Base-by-base conservation (phyloP, 2,113 vertebrate genomes). In the Ophiodon elongatus region DNA sequence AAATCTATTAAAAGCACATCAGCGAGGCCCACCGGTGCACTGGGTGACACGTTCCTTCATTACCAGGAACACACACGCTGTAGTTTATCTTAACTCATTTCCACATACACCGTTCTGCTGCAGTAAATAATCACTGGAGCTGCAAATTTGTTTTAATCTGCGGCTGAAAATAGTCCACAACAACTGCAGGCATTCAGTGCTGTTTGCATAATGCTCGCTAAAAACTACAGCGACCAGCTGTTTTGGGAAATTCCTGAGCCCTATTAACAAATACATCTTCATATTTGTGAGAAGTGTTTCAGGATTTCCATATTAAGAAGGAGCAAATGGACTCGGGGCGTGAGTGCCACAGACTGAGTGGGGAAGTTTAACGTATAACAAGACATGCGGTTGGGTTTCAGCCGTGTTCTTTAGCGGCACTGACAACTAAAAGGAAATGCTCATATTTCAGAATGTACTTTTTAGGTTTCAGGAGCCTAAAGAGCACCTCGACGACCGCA, bases 381-480 rank as follows among this genome's bases (percentile, higher is more conserved):
- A 41, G 39, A 41, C 39, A 39, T 39, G 9, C 2, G 37, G 8
- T 39, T 39, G 7, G 37, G 37, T 39, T 43, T 41, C 10, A 43
- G 41, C 41, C 41, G 3, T 14, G 27, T n/a, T 10, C 54, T 73
- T 62, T 23, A 19, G 15, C 5, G 27, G 14, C 60, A 17, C n/a
- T 1, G 14, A 29, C 62, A 25, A 6, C 25, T 56, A 5, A 64
- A 25, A 35, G 9, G 43, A 57, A 35, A 39, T 23, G 13, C 17
- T 57, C 47, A 8, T 17, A 60, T 75, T 29, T 69, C 14, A 62
- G 29, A 60, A 79, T 73, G 7, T 50, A 19, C 76, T 74, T 84
- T 78, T 21, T 31, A 99, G 97, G 91, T 91, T 97, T 76, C 96
- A 97, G 90, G 96, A 94, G 41, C 80, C 94, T 0, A 85, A 76